Evolutionary conservation across 2,888 invertebrate species (phyloP).

Genomic region (Sepiola atlantica): DNA sequence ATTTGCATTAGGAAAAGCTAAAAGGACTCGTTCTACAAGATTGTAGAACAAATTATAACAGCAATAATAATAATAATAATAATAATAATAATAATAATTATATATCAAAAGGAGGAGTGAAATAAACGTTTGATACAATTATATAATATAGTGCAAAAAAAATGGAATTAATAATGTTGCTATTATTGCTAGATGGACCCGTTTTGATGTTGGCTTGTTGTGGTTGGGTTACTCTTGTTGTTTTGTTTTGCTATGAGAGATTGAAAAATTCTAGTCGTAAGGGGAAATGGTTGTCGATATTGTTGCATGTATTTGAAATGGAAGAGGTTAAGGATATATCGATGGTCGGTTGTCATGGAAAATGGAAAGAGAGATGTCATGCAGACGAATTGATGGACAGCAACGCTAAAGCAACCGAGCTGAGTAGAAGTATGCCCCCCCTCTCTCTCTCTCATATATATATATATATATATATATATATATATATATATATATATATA

Average conservation of each 20-base stretch:
- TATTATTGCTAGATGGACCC: background rate
- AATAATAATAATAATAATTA: too few species aligned
- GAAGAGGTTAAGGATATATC: conserved; percentile 39
- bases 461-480: background rate
- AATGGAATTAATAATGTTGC: background rate
- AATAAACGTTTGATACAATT: background rate
- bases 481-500: conserved; percentile 1
- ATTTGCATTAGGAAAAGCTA: background rate
- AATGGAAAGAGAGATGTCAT: conserved; percentile 41
- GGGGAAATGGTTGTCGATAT: background rate
- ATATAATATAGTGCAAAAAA: background rate
- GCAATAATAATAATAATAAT: too few species aligned
- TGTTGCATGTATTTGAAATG: background rate
- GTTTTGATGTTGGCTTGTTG: background rate
- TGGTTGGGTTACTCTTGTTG: background rate
- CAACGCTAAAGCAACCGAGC: conserved; percentile 35
- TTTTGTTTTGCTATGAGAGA: background rate
- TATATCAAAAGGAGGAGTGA: too few species aligned
- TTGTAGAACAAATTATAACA: background rate
- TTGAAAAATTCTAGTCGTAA: background rate
- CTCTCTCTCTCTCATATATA: background rate
- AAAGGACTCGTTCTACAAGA: background rate
- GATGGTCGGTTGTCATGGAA: conserved; percentile 45
- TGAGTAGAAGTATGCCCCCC: background rate
- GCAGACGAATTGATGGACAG: conserved; percentile 44